Conservation (phyloP, 2,888 invertebrate species). For the Eustalomyia histrio region DNA sequence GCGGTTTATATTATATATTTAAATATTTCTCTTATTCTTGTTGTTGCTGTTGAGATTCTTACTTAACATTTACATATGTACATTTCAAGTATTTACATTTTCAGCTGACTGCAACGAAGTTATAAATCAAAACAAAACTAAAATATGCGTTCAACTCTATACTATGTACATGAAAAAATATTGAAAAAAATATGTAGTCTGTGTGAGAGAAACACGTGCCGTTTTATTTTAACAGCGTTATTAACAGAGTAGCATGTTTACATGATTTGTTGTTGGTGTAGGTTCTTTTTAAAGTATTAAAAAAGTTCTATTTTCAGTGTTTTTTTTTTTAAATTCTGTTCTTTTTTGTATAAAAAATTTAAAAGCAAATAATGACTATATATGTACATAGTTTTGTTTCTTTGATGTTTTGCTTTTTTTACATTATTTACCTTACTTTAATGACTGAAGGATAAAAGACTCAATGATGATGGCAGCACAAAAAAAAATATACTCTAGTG, state of each 20-base stretch:
- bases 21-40: too few relatives aligned
- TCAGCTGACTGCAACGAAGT: conserved; percentile 61
- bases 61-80: conserved; percentile 6
- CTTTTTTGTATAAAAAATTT: conserved; percentile 64
- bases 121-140: conserved; percentile 62
- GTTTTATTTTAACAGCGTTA: conserved; percentile 58
- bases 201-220: conserved; percentile 66
- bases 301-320: conserved; percentile 28
- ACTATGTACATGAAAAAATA: background rate
- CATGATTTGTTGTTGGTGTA: conserved; percentile 69
- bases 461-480: conserved; percentile 44
- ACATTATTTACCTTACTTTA: conserved; percentile 63
- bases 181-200: conserved; percentile 1
- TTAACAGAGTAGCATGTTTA: conserved; percentile 63
- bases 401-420: conserved; percentile 51
- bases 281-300: conserved; percentile 48
- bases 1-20: conserved; percentile 7
- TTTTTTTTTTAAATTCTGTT: conserved; percentile 20
- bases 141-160: conserved; percentile 42
- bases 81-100: conserved; percentile 24
- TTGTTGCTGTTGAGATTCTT: background rate
- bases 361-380: conserved; percentile 73
- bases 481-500: conserved; percentile 48
- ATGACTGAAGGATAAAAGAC: conserved; percentile 60
- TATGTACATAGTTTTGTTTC: conserved; percentile 53